phyloP scores from a whole-genome alignment of 2,797 vertebrate genomes.

The Sebastes matsubarae region DNA sequence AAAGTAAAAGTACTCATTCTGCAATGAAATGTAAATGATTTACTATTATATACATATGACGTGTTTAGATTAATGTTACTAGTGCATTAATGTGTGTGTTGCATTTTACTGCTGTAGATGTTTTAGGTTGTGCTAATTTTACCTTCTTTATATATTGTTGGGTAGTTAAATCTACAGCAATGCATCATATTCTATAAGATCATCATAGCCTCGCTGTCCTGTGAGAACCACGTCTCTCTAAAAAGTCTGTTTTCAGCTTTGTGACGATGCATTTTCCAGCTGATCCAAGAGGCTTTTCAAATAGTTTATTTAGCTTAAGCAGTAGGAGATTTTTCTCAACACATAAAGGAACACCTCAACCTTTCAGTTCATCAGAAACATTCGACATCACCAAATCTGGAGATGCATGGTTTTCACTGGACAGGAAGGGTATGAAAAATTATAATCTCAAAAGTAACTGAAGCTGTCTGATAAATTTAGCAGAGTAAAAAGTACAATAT shows the following conservation, averaged over 20 bases:
- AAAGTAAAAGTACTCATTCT: too few relatives aligned
- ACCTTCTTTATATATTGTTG: background rate
- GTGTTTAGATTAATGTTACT: background rate
- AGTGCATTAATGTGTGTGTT: background rate
- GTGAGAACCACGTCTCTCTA: background rate
- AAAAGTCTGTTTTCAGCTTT: background rate
- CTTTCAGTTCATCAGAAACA: background rate
- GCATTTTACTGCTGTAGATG: background rate
- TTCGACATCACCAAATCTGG: background rate
- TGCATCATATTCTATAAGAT: background rate
- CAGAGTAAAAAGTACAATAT: background rate
- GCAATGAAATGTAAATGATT: background rate
- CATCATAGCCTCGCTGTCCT: too few relatives aligned
- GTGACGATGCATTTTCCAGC: rapidly evolving
- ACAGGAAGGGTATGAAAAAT: too few relatives aligned
- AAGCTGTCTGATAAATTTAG: background rate
- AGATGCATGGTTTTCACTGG: background rate
- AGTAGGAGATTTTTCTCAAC: too few relatives aligned
- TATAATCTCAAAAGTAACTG: background rate
- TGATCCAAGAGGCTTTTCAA: too few relatives aligned
- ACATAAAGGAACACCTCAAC: background rate
- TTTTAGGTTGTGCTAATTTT: too few relatives aligned
- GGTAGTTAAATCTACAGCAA: background rate
- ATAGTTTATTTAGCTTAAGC: too few relatives aligned
- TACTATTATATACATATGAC: background rate